phyloP scores from a whole-genome alignment of 2,113 vertebrate genomes.

The Myxocyprinus asiaticus region DNA sequence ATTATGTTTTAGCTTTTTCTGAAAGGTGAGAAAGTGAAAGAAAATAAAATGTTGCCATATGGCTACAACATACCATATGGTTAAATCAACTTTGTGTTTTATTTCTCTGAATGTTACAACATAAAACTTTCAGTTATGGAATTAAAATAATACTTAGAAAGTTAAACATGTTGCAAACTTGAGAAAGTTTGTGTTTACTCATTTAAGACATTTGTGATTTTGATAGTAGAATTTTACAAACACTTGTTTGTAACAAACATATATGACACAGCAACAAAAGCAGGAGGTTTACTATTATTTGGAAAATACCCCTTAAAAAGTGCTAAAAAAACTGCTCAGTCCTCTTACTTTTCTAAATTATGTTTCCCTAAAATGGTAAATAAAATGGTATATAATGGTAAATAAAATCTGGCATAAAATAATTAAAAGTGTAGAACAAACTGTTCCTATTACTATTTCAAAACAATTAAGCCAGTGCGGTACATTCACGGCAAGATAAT shows the following conservation, averaged over 20 bases:
- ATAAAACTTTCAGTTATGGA: background rate
- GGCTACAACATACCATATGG: no score
- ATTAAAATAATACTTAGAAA: background rate
- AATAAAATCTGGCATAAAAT: background rate
- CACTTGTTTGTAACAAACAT: background rate
- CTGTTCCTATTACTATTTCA: background rate
- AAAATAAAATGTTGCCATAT: no score
- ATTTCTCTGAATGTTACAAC: background rate
- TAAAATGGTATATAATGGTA: no score
- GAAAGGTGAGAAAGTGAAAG: no score
- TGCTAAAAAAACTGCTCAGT: background rate
- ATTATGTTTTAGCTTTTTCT: no score
- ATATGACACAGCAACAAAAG: background rate
- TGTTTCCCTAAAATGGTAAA: no score
- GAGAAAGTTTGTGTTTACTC: background rate
- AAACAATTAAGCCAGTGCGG: background rate
- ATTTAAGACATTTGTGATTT: slow-evolving; percentile 3
- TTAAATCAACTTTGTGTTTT: background rate
- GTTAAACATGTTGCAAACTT: background rate
- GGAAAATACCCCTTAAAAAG: background rate
- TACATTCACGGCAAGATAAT: background rate
- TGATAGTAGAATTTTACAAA: slow-evolving; percentile 7
- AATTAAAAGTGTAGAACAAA: background rate
- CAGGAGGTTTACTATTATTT: background rate
- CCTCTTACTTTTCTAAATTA: background rate